Percentiles rank a stretch among this genome's conserved stretches.
phyloP scores from a whole-genome alignment of 2,113 vertebrate genomes.

The Ptyas mucosa region DNA sequence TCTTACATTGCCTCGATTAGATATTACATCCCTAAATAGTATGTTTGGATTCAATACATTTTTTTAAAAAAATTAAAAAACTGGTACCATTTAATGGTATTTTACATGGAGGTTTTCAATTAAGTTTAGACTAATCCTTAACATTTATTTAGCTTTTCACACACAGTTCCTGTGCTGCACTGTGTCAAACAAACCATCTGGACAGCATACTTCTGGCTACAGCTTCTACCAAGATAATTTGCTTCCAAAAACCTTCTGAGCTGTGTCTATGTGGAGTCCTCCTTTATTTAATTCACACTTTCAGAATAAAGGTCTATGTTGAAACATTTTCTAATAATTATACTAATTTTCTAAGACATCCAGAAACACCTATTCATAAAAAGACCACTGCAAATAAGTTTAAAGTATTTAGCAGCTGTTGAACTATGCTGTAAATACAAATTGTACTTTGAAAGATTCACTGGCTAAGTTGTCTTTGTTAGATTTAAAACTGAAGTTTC shows the following conservation, averaged over 20 bases:
- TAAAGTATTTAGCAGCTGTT: constrained; percentile 73
- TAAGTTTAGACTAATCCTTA: constrained; percentile 57
- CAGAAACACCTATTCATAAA: constrained; percentile 63
- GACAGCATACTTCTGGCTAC: constrained; percentile 55
- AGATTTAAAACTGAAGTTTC: constrained; percentile 63
- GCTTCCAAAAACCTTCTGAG: constrained; percentile 41
- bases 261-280: constrained; percentile 33
- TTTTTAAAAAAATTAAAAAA: constrained; percentile 8
- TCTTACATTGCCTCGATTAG: neutral
- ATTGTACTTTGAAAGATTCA: constrained; percentile 77
- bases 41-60: constrained; percentile 26
- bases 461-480: constrained; percentile 59
- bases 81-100: constrained; percentile 39
- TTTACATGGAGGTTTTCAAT: constrained; percentile 58
- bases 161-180: constrained; percentile 50
- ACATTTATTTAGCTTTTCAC: constrained; percentile 62
- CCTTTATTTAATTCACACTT: constrained; percentile 40
- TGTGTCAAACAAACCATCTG: constrained; percentile 61
- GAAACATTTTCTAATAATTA: constrained; percentile 37
- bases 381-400: constrained; percentile 46
- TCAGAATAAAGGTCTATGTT: constrained; percentile 46
- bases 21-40: neutral
- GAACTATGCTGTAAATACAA: constrained; percentile 75
- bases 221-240: constrained; percentile 43
- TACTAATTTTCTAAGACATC: constrained; percentile 49